Evolutionary conservation across 2,797 vertebrate species (phyloP).

Genomic region (Oryzias sinensis): DNA sequence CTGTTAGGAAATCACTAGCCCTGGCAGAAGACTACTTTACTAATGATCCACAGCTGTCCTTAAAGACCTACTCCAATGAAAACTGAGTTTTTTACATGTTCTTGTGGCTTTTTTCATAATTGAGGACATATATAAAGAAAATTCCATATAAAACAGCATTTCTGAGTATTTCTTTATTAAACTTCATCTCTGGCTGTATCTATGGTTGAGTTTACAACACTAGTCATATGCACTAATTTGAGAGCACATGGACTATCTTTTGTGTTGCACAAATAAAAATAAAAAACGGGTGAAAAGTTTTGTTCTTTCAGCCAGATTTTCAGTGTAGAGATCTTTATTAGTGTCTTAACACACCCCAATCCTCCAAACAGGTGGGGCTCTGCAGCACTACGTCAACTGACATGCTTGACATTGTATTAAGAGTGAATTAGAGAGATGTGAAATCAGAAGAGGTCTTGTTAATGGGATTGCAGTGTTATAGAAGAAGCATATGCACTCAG

Average conservation of each 20-base stretch:
- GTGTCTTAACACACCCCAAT: constrained; percentile 46
- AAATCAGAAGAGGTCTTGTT: constrained; percentile 73
- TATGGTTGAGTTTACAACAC: too few species aligned
- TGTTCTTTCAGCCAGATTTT: not conserved
- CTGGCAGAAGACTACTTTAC: too few species aligned
- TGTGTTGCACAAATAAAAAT: constrained; percentile 35
- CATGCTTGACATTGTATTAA: constrained; percentile 40
- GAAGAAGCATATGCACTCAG: constrained; percentile 72
- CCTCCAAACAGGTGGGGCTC: constrained; percentile 49
- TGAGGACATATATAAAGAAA: too few species aligned
- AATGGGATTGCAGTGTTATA: constrained; percentile 80
- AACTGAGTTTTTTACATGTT: too few species aligned
- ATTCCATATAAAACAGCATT: too few species aligned
- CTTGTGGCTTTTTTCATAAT: too few species aligned
- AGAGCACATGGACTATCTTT: constrained; percentile 15
- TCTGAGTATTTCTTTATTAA: too few species aligned
- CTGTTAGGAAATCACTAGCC: too few species aligned
- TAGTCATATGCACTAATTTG: too few species aligned
- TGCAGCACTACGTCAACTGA: constrained; percentile 29
- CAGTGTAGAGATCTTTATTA: constrained; percentile 49
- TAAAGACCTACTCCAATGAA: too few species aligned
- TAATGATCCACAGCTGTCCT: too few species aligned
- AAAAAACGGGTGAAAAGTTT: constrained; percentile 56
- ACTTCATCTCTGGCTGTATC: too few species aligned
- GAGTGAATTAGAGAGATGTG: constrained; percentile 53